A percentile compares a stretch with the other conserved stretches of the same genome.
Conservation (phyloP, 2,797 vertebrate species). For the Rhinella marina region DNA sequence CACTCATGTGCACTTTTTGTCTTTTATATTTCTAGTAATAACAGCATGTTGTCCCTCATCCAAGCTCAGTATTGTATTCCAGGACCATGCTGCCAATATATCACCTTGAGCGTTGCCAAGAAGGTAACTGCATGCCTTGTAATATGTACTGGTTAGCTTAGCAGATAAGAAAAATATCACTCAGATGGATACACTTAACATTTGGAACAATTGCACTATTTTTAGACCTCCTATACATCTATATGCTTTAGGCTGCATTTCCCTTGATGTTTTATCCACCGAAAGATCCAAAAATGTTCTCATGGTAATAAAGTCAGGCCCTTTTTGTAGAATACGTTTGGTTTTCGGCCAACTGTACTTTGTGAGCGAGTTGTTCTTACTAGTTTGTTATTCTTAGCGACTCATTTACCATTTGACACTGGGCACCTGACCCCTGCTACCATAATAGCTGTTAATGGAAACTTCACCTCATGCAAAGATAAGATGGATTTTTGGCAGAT, state of each 20-base stretch:
- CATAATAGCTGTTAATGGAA: slow-evolving; percentile 85
- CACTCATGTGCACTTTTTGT: not conserved
- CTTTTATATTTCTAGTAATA: slow-evolving; percentile 24
- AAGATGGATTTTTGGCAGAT: slow-evolving; percentile 86
- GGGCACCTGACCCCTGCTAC: slow-evolving; percentile 74
- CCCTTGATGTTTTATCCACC: not conserved
- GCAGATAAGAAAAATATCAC: slow-evolving; percentile 29
- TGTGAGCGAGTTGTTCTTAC: slow-evolving; percentile 63
- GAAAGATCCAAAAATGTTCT: slow-evolving; percentile 61
- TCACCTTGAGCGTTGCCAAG: slow-evolving; percentile 7
- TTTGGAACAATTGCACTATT: slow-evolving; percentile 47
- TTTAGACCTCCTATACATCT: slow-evolving; percentile 45
- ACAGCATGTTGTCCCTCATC: not conserved
- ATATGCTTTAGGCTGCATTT: slow-evolving; percentile 26
- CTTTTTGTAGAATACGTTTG: slow-evolving; percentile 57
- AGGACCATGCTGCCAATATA: slow-evolving; percentile 5
- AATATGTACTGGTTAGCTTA: slow-evolving; percentile 39
- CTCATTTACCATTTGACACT: slow-evolving; percentile 75
- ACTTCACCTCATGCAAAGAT: slow-evolving; percentile 91
- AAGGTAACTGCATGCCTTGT: slow-evolving; percentile 1
- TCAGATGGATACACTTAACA: slow-evolving; percentile 51
- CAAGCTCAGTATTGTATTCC: slow-evolving; percentile 3
- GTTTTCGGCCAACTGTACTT: slow-evolving; percentile 70
- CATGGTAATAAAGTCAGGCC: slow-evolving; percentile 58
- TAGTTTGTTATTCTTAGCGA: slow-evolving; percentile 69